These are phyloP conservation scores for Acleris laterana DNA, from an alignment of 2,888 invertebrate species.

Conservation along the genomic window DNA sequence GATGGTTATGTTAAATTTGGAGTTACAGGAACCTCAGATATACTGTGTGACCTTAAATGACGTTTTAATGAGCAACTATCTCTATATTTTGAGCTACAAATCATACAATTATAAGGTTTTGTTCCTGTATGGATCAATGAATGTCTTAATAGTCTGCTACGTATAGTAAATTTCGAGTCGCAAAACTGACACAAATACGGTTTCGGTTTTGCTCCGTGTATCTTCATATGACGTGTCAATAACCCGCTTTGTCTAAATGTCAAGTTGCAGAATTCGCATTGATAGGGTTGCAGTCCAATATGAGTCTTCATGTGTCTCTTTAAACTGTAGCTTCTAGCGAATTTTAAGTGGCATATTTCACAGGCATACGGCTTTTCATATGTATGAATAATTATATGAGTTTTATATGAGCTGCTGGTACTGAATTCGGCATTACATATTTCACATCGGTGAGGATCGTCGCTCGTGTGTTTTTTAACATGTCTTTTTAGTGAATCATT, in stretches of 20 bases:
- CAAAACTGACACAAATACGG: background rate
- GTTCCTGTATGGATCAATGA: background rate
- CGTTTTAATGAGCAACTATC: background rate
- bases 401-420: conserved; percentile 15
- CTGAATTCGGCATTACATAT: conserved; percentile 33
- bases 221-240: background rate
- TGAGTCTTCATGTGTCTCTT: background rate
- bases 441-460: too few species aligned
- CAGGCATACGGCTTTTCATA: conserved; percentile 38
- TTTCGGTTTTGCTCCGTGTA: background rate
- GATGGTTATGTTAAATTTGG: too few species aligned
- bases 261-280: background rate
- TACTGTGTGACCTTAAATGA: background rate
- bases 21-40: too few species aligned
- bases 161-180: background rate
- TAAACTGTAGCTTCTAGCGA: background rate
- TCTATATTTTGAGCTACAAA: background rate
- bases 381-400: conserved; percentile 41
- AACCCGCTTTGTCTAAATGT: background rate
- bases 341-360: conserved; percentile 21
- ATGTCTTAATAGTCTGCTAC: background rate
- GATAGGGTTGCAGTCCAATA: background rate
- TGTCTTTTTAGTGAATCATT: conserved; percentile 27
- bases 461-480: conserved; percentile 36
- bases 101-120: background rate